A percentile compares a stretch with the other conserved stretches of the same genome.
Evolutionary conservation across 2,113 vertebrate species (phyloP).

Genomic region (Pteruthius melanotis): DNA sequence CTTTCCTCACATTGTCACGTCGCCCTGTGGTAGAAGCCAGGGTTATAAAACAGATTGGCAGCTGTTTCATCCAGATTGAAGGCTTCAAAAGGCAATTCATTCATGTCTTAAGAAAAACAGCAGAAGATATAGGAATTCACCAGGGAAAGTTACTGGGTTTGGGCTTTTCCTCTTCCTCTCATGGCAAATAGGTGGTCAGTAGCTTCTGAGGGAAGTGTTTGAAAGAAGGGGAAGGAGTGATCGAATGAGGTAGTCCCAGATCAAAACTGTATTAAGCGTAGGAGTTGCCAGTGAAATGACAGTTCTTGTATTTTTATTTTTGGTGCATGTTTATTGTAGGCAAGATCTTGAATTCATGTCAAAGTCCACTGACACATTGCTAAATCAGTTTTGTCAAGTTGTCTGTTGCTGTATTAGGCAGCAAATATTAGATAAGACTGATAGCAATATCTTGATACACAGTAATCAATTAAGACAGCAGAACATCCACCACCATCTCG

Average conservation of each 20-base stretch:
- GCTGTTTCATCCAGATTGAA: background rate
- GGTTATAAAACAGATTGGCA: background rate
- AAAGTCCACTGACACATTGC: background rate
- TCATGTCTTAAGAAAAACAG: background rate
- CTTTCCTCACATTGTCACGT: background rate
- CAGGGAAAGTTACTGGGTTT: background rate
- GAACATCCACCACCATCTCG: background rate
- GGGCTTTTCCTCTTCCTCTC: background rate
- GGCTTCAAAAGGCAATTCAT: background rate
- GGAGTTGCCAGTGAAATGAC: background rate
- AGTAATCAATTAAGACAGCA: constrained; percentile 28
- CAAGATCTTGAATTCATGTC: background rate
- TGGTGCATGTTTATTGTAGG: background rate
- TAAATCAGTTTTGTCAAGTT: constrained; percentile 12
- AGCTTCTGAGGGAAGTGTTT: background rate
- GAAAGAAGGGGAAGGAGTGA: background rate
- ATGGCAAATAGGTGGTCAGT: background rate
- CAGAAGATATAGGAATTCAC: background rate
- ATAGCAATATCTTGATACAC: background rate
- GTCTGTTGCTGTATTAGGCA: background rate
- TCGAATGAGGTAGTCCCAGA: background rate
- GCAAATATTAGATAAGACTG: background rate
- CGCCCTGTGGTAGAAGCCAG: background rate
- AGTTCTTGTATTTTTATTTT: background rate
- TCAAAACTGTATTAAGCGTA: background rate